A percentile compares a stretch with the other conserved stretches of the same genome.
phyloP scores from a whole-genome alignment of 2,113 vertebrate genomes.

The Theropithecus gelada region DNA sequence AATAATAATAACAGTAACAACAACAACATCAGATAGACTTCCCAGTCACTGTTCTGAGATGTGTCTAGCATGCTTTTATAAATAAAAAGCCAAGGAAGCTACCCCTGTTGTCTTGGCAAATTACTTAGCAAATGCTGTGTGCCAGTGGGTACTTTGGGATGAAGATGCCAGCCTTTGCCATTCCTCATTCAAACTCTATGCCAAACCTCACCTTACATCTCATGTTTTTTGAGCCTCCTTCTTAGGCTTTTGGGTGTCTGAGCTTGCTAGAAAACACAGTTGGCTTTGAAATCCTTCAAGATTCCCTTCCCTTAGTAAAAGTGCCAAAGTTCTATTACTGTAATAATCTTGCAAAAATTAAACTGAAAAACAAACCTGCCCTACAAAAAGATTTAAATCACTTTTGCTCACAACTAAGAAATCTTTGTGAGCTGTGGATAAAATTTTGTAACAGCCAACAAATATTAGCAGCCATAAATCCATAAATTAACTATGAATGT shows the following conservation, averaged over 20 bases:
- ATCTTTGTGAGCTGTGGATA: neutral
- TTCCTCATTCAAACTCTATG: neutral
- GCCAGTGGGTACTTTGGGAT: neutral
- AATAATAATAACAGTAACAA: neutral
- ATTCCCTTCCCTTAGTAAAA: neutral
- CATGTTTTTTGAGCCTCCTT: neutral
- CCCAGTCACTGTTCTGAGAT: neutral
- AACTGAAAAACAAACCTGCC: neutral
- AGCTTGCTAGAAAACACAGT: neutral
- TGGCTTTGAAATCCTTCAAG: neutral
- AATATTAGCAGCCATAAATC: neutral
- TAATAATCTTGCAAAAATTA: constrained; percentile 7
- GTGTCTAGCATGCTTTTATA: neutral
- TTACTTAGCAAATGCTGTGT: neutral
- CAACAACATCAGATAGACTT: neutral
- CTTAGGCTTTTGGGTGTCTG: neutral
- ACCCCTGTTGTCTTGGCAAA: neutral
- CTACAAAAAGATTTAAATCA: neutral
- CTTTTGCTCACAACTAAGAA: neutral
- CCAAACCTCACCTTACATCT: neutral
- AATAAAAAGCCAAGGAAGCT: neutral
- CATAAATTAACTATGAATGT: neutral
- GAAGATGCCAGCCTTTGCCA: neutral
- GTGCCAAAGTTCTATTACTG: neutral
- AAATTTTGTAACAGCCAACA: neutral